Percentiles rank a stretch among this genome's conserved stretches.
phyloP scores from a whole-genome alignment of 2,888 invertebrate genomes.

The Dione vanillae region DNA sequence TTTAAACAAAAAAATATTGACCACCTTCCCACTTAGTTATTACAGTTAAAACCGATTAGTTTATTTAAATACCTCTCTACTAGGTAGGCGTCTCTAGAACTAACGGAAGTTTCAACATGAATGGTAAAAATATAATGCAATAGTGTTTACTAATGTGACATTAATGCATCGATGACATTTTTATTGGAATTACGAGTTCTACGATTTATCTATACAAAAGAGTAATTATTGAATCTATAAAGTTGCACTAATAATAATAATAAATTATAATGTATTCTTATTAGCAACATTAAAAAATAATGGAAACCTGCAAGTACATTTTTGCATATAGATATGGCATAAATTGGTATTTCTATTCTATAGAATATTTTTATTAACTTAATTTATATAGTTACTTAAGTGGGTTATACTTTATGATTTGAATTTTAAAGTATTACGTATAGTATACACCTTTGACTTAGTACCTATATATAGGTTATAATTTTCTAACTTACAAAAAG shows the following conservation, averaged over 20 bases:
- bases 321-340: background rate
- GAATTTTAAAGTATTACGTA: background rate
- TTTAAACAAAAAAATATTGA: background rate
- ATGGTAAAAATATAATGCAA: background rate
- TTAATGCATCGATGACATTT: background rate
- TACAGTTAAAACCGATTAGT: too few relatives aligned
- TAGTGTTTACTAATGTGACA: background rate
- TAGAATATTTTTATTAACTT: background rate
- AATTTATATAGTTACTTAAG: background rate
- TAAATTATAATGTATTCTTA: background rate
- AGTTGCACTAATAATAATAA: too few relatives aligned
- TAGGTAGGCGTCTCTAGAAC: background rate
- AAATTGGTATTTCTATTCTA: background rate
- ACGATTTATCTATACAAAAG: conserved; percentile 1
- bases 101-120: background rate
- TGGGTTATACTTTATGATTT: background rate
- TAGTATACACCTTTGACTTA: background rate
- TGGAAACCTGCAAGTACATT: conserved; percentile 3
- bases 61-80: background rate
- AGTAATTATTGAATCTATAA: background rate
- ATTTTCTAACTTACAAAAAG: background rate
- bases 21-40: too few relatives aligned
- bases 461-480: background rate
- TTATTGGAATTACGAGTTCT: background rate
- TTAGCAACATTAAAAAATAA: background rate